Evolutionary conservation across 2,113 vertebrate species (phyloP).

Genomic region (Hyla sarda): DNA sequence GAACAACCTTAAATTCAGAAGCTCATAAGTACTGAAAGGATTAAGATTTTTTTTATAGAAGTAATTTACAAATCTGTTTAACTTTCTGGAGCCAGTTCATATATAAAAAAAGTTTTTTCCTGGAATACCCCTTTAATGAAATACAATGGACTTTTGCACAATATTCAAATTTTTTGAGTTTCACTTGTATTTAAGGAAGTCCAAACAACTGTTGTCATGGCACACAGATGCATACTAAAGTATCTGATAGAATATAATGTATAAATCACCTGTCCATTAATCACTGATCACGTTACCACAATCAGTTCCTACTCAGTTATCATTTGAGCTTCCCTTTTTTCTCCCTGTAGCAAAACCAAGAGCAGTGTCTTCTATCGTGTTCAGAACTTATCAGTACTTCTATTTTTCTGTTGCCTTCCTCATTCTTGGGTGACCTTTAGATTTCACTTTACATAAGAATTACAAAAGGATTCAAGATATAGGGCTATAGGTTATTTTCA

Average conservation of each 20-base stretch:
- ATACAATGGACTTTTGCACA: no score
- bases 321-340: background rate
- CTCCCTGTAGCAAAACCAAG: background rate
- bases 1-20: no score
- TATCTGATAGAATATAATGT: background rate
- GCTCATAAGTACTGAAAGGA: no score
- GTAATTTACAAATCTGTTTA: no score
- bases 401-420: conserved; percentile 19
- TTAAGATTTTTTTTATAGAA: no score
- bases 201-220: no score
- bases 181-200: no score
- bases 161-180: no score
- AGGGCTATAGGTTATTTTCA: conserved; percentile 5
- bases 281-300: background rate
- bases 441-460: background rate
- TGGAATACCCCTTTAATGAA: no score
- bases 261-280: background rate
- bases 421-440: conserved; percentile 12
- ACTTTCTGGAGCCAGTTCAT: no score
- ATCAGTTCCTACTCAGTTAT: background rate
- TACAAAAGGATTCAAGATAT: background rate
- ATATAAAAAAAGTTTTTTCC: no score
- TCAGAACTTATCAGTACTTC: background rate
- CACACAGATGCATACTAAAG: no score
- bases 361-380: background rate